Percentiles rank a stretch among this genome's conserved stretches.
phyloP scores from a whole-genome alignment of 1,140 invertebrate genomes.

The Trichonephila inaurata region DNA sequence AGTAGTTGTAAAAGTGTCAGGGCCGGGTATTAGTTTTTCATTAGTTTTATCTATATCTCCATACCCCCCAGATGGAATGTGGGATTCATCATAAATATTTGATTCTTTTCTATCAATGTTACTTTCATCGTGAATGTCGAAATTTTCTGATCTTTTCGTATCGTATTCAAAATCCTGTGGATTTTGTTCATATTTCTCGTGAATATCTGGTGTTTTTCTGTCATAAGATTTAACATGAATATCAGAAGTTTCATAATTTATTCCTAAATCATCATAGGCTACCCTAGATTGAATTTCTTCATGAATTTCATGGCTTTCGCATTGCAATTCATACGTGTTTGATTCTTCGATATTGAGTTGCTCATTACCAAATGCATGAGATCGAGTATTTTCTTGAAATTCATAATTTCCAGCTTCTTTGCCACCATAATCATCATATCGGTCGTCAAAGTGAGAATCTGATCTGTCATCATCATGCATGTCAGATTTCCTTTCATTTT shows the following conservation, averaged over 20 bases:
- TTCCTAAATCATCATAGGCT: neutral
- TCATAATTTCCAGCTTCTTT: constrained; percentile 7
- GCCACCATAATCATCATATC: constrained; percentile 81
- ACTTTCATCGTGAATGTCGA: neutral
- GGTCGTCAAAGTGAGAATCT: constrained; percentile 84
- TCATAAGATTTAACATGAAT: neutral
- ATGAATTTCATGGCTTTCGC: constrained; percentile 7
- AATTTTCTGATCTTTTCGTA: neutral
- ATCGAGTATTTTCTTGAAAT: constrained; percentile 29
- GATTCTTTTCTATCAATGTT: neutral
- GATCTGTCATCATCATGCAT: constrained; percentile 48
- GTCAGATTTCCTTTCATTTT: constrained; percentile 84
- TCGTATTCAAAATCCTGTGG: neutral
- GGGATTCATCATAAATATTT: neutral
- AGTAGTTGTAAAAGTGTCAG: neutral
- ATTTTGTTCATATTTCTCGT: neutral
- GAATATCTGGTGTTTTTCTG: neutral
- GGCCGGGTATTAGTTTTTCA: neutral
- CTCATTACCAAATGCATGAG: neutral
- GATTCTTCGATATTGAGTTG: neutral
- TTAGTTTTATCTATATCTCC: neutral
- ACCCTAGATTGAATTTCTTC: neutral
- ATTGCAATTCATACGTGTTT: neutral
- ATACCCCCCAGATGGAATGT: neutral
- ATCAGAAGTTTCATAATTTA: neutral